Percentiles rank a stretch among this genome's conserved stretches.
Conservation (phyloP, 2,113 vertebrate species). For the Ammodytes dubius region DNA sequence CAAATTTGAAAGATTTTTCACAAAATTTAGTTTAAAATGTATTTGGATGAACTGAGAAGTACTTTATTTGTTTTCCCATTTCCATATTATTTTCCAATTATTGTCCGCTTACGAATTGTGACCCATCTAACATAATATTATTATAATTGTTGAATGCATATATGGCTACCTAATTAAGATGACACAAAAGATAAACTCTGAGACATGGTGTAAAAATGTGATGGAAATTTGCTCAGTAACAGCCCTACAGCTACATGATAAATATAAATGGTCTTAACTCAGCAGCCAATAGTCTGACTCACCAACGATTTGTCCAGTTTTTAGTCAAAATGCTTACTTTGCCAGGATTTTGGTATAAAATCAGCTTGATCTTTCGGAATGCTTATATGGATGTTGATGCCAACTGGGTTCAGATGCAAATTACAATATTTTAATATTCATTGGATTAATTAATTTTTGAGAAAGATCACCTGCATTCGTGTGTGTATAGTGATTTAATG, state of each 20-base stretch:
- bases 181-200: slow-evolving; percentile 4
- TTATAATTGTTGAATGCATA: neutral
- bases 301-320: neutral
- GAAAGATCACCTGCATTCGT: neutral
- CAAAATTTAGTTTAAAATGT: neutral
- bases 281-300: slow-evolving; percentile 11
- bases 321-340: neutral
- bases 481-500: neutral
- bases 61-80: neutral
- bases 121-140: slow-evolving; percentile 8
- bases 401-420: neutral
- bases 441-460: neutral
- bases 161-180: slow-evolving; percentile 18
- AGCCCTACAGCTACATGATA: neutral
- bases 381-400: neutral
- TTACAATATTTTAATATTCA: neutral
- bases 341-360: neutral
- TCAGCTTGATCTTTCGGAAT: neutral
- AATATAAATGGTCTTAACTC: neutral
- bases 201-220: neutral
- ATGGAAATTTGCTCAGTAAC: slow-evolving; percentile 11
- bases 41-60: neutral
- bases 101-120: neutral
- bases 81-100: neutral
- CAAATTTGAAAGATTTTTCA: neutral